These are phyloP conservation scores for Lobophora halterata DNA, from an alignment of 2,888 invertebrate genomes.

Conservation along the genomic window DNA sequence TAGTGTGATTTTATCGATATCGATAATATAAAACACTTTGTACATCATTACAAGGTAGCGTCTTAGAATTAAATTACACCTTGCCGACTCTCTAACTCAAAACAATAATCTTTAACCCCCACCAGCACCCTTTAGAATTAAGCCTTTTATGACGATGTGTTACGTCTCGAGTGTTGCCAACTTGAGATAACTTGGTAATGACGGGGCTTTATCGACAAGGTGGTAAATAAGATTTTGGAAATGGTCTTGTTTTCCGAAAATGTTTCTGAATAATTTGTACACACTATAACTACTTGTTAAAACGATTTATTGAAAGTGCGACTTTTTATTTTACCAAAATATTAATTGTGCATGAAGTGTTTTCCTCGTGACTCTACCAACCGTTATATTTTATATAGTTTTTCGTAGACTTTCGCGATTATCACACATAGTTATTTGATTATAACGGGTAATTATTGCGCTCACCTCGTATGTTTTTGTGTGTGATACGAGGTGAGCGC, in stretches of 20 bases:
- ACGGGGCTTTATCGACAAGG: conserved; percentile 44
- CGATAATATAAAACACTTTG: conserved; percentile 4
- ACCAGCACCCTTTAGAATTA: conserved; percentile 34
- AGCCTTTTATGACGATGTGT: conserved; percentile 61
- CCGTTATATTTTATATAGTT: no score
- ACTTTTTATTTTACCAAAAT: no score
- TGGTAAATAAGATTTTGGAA: conserved; percentile 24
- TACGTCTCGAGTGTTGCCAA: conserved; percentile 54
- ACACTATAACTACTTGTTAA: no score
- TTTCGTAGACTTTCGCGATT: no score
- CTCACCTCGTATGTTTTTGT: no score
- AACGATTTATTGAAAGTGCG: no score
- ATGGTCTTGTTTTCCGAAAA: neutral
- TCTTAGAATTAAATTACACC: conserved; percentile 75
- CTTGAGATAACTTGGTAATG: conserved; percentile 60
- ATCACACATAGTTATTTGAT: no score
- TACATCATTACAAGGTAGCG: conserved; percentile 57
- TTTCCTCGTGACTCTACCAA: no score
- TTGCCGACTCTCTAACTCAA: conserved; percentile 60
- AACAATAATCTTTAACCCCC: conserved; percentile 74
- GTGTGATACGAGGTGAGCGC: no score
- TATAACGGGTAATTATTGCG: no score
- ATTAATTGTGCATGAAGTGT: no score
- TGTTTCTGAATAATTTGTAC: no score
- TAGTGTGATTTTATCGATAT: conserved; percentile 26